A percentile compares a stretch with the other conserved stretches of the same genome.
Evolutionary conservation across 2,888 invertebrate genomes (phyloP).

Genomic region (Ditylenchus weischeri): DNA sequence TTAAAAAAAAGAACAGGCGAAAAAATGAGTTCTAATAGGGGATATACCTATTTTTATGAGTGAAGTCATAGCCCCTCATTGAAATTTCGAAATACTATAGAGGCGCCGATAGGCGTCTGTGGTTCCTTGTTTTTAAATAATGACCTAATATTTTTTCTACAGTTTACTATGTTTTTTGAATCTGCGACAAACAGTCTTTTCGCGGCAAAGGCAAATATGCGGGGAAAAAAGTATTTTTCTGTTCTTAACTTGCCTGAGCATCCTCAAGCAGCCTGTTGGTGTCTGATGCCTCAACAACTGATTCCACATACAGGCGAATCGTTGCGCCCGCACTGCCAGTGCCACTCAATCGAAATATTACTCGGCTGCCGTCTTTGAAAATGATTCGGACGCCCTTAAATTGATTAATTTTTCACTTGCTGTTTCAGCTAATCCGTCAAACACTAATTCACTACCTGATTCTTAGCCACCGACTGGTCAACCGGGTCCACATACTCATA

Average conservation of each 20-base stretch:
- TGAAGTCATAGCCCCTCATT: too few relatives aligned
- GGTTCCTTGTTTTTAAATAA: too few relatives aligned
- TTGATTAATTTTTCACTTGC: not conserved
- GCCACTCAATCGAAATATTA: conserved; percentile 89
- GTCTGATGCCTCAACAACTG: conserved; percentile 75
- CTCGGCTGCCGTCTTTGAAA: conserved; percentile 88
- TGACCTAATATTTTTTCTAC: not conserved
- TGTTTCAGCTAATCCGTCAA: not conserved
- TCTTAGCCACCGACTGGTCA: conserved; percentile 77
- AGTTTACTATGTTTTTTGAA: too few relatives aligned
- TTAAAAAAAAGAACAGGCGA: too few relatives aligned
- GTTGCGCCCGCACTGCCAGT: conserved; percentile 98
- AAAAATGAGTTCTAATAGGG: too few relatives aligned
- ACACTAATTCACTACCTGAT: conserved; percentile 37
- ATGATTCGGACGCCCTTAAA: conserved; percentile 82
- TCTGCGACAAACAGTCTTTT: too few relatives aligned
- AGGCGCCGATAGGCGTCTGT: too few relatives aligned
- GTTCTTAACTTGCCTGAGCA: conserved; percentile 60
- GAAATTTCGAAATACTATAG: conserved; percentile 7
- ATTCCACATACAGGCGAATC: conserved; percentile 86
- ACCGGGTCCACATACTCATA: conserved; percentile 94
- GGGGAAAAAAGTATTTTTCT: too few relatives aligned
- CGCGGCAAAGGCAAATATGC: too few relatives aligned
- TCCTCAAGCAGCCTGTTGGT: conserved; percentile 62
- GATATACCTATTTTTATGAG: too few relatives aligned